Base-by-base conservation (phyloP, 2,113 vertebrate species). In the Halichoerus grypus region DNA sequence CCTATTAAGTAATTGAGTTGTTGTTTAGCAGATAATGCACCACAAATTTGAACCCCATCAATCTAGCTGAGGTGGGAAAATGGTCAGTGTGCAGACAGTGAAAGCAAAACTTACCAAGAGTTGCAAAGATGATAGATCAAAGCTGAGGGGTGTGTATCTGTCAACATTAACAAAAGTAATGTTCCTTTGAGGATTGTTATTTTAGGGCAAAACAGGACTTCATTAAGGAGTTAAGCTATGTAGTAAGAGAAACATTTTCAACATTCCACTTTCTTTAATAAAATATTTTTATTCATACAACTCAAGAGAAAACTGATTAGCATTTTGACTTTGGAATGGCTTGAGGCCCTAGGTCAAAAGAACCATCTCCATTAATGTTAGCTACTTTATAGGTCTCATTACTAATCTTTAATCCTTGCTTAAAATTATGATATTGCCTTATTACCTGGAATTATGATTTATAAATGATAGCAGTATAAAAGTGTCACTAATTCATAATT, bases 401-500 rank as follows among this genome's bases (percentile, higher is more conserved):
- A n/a, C 31, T 95, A 96, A 84, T 88, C 26, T 94, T 96, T 98
- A 98, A 95, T 94, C 39, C 18, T 80, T 96, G n/a, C 36, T 97
- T 88, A 97, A 97, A 91, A 71, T 97, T 92, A 97, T 88, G 19
- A 72, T 94, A 95, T 91, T 22, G 14, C 5, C n/a, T 77, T 79
- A 93, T 97, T 98, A 95, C 74, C 81, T 55, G 92, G 46, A 96
- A 96, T 94, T 61, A 24, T 91, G 49, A 96, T 95, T 97, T 98
- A 97, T 85, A 91, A 97, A 92, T 36, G 22, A 88, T 93, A 90
- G 76, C 33, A 97, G 81, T 76, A 81, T 83, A 91, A 96, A 98
- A 98, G 59, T 97, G 26, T 82, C 65, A 91, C 16, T 97, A 67
- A 98, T 92, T 71, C 69, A 80, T 98, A 98, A 92, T 69, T 98